phyloP scores from a whole-genome alignment of 2,888 invertebrate species.

The Drosophila stalkeri region DNA sequence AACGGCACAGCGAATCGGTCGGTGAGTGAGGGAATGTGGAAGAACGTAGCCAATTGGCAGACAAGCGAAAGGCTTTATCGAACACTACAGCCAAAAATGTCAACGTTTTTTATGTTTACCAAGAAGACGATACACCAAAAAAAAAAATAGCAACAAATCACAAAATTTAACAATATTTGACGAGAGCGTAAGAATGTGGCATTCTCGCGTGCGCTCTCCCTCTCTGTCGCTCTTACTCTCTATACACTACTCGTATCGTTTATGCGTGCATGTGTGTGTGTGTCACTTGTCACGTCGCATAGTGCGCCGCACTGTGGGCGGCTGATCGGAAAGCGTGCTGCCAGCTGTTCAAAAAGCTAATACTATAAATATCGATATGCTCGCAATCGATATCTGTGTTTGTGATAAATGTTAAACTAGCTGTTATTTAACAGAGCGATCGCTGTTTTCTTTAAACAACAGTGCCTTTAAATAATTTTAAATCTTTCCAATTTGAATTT shows the following conservation, averaged over 20 bases:
- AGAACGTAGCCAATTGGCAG: constrained; percentile 38
- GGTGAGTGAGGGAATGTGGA: constrained; percentile 39
- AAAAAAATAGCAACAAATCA: constrained; percentile 50
- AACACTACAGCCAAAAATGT: constrained; percentile 24
- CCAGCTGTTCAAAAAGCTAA: constrained; percentile 35
- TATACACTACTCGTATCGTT: not conserved
- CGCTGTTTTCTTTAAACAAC: not conserved
- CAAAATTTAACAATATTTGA: constrained; percentile 38
- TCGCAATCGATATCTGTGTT: constrained; percentile 16
- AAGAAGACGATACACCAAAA: constrained; percentile 33
- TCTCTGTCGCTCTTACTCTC: constrained; percentile 13
- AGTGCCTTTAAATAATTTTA: not conserved
- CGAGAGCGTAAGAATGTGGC: constrained; percentile 38
- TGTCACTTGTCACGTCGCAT: constrained; percentile 54
- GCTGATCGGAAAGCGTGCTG: constrained; percentile 48
- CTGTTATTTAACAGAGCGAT: constrained; percentile 25
- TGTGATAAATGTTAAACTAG: not conserved
- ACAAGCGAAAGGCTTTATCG: constrained; percentile 31
- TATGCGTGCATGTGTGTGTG: constrained; percentile 1
- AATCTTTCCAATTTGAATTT: not conserved
- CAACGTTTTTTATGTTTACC: constrained; percentile 25
- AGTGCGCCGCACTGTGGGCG: constrained; percentile 45
- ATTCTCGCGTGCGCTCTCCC: constrained; percentile 25
- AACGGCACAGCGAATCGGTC: constrained; percentile 38
- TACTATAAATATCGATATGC: constrained; percentile 28